Percentiles rank a stretch among this genome's conserved stretches.
These are phyloP conservation scores for Drosophila setosimentum DNA, from an alignment of 2,888 invertebrate genomes.

Conservation along the genomic window DNA sequence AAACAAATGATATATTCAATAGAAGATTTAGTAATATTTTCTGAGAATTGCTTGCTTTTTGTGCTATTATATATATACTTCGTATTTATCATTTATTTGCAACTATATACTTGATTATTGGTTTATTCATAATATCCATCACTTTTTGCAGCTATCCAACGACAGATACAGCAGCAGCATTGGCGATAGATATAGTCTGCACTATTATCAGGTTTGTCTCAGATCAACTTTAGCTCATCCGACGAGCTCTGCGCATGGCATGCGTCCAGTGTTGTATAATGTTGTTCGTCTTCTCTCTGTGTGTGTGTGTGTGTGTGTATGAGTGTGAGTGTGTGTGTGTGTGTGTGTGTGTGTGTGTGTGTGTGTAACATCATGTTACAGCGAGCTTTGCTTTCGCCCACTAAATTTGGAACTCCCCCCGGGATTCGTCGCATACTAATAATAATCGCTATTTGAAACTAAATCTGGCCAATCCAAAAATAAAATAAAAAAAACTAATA, in stretches of 20 bases:
- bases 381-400: slow-evolving; percentile 9
- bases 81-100: background rate
- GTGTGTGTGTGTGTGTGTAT: background rate
- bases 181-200: slow-evolving; percentile 81
- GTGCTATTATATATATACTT: no score
- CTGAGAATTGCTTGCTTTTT: background rate
- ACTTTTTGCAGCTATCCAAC: slow-evolving; percentile 64
- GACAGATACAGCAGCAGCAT: slow-evolving; percentile 81
- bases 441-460: slow-evolving; percentile 11
- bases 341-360: background rate
- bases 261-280: slow-evolving; percentile 32
- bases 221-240: slow-evolving; percentile 9
- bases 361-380: background rate
- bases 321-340: background rate
- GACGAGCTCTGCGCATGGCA: slow-evolving; percentile 22
- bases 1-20: background rate
- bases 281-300: slow-evolving; percentile 7
- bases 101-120: slow-evolving; percentile 1
- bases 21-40: background rate
- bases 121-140: slow-evolving; percentile 14
- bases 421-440: background rate
- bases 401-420: background rate
- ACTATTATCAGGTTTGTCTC: slow-evolving; percentile 81
- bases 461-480: slow-evolving; percentile 11
- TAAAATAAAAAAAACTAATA: background rate